Evolutionary conservation across 2,797 vertebrate genomes (phyloP), one percentile per base, ranked within the genome.

Genomic region (Poecilia wingei): DNA sequence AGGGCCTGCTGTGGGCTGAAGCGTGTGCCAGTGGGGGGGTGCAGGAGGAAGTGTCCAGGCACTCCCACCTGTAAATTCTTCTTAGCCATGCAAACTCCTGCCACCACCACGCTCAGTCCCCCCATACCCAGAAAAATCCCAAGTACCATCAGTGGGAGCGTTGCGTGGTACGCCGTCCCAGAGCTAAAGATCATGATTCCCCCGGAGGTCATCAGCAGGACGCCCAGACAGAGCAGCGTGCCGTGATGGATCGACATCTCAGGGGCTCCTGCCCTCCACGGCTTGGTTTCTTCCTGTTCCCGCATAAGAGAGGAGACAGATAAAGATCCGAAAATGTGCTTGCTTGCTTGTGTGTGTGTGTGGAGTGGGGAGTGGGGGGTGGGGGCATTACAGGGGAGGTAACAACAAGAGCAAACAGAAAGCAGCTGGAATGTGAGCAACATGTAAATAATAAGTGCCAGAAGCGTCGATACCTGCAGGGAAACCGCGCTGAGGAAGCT

Each of bases 1-100:
- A 94, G 86, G 51, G 95, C 94, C 87, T 96, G 96, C 84, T 94
- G 94, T 0, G 93, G 94, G 85, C 93, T 95, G 93, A 95, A 96
- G 74, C 94, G 93, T 0, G 95, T 96, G 12, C 96, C 96, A 0
- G 96, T 96, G 76, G 95, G 95, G 0, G 96, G 94, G 85, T 96
- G 96, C 79, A 96, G 89, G 14, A 96, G 90, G 55, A 94, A 95
- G 89, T 96, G 96, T 74, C 96, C 96, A 0, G 95, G 94, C 73
- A 96, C 93, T 0, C 94, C 86, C 84, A 92, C 93, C 79, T 95
- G 94, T 79, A 93, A 92, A 22, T 94, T 94, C 88, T 92, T 95
- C 94, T 95, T 95, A 72, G 92, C 88, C 80, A 95, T 85, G 82
- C 91, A 93, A 74, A 95, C 77, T 33, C 94, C 95, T 3, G 86